These are phyloP conservation scores for Oreotrochilus melanogaster DNA, from an alignment of 2,113 vertebrate genomes.

Conservation along the genomic window DNA sequence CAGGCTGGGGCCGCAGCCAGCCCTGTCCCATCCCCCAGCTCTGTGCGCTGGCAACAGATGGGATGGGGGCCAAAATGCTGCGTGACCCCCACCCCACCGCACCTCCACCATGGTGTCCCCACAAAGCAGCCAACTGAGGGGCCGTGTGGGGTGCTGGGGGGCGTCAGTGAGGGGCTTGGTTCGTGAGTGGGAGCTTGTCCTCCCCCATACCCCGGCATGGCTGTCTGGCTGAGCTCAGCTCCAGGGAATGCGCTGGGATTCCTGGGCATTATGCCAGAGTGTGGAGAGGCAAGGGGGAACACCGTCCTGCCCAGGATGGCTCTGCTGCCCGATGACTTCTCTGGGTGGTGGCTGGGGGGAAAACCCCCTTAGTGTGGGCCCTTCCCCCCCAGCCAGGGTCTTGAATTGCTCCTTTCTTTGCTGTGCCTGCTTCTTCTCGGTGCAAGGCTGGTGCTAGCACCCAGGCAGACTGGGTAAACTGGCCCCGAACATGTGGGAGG, in stretches of 20 bases:
- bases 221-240: conserved; percentile 12
- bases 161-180: neutral
- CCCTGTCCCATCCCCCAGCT: conserved; percentile 21
- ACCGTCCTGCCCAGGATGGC: neutral
- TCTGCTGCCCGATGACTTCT: neutral
- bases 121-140: fast-evolving
- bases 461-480: neutral
- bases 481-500: neutral
- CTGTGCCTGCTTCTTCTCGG: neutral
- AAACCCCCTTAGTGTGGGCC: neutral
- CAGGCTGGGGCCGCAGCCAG: conserved; percentile 46
- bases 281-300: neutral
- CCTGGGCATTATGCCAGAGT: conserved; percentile 24
- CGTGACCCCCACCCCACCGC: too few species aligned
- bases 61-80: neutral
- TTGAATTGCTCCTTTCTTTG: neutral
- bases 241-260: conserved; percentile 40
- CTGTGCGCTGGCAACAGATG: neutral
- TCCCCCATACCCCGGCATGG: fast-evolving
- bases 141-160: fast-evolving
- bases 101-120: fast-evolving
- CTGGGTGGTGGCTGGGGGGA: fast-evolving
- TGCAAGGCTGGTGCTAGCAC: neutral
- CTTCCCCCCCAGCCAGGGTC: fast-evolving
- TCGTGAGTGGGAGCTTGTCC: neutral